phyloP scores from a whole-genome alignment of 2,113 vertebrate genomes.

The Dinomys branickii region DNA sequence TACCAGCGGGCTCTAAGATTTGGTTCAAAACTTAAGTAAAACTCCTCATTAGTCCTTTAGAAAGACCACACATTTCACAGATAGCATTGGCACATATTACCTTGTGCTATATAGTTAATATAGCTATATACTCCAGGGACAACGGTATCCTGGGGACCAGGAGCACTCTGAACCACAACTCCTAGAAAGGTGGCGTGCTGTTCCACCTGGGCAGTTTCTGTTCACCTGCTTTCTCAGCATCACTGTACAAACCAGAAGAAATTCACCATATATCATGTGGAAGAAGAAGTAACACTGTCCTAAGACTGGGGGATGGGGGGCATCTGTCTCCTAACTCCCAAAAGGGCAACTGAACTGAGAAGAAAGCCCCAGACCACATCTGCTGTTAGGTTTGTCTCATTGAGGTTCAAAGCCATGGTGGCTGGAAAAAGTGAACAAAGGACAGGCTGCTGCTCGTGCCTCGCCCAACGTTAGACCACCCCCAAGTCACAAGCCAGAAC shows the following conservation, averaged over 20 bases:
- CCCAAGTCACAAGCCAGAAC: neutral
- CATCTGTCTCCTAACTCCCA: constrained; percentile 34
- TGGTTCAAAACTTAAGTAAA: constrained; percentile 84
- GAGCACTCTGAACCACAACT: neutral
- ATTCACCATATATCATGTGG: constrained; percentile 66
- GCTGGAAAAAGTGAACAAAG: neutral
- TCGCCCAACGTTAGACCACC: neutral
- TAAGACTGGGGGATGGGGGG: constrained; percentile 60
- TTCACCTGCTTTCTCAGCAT: constrained; percentile 77
- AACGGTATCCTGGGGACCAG: constrained; percentile 3
- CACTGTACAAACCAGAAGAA: constrained; percentile 68
- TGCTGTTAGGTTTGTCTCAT: neutral
- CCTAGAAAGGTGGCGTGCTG: constrained; percentile 37
- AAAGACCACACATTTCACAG: constrained; percentile 78
- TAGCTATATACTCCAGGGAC: constrained; percentile 44
- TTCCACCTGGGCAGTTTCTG: constrained; percentile 63
- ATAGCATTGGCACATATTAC: constrained; percentile 86
- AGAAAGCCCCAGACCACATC: neutral
- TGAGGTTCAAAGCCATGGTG: neutral
- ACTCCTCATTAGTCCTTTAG: constrained; percentile 77
- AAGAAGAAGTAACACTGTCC: constrained; percentile 81
- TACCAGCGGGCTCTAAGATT: constrained; percentile 84
- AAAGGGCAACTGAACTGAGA: constrained; percentile 12
- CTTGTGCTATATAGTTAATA: constrained; percentile 65
- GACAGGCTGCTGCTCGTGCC: neutral